A percentile compares a stretch with the other conserved stretches of the same genome.
phyloP scores from a whole-genome alignment of 2,113 vertebrate species.

The Naja naja region DNA sequence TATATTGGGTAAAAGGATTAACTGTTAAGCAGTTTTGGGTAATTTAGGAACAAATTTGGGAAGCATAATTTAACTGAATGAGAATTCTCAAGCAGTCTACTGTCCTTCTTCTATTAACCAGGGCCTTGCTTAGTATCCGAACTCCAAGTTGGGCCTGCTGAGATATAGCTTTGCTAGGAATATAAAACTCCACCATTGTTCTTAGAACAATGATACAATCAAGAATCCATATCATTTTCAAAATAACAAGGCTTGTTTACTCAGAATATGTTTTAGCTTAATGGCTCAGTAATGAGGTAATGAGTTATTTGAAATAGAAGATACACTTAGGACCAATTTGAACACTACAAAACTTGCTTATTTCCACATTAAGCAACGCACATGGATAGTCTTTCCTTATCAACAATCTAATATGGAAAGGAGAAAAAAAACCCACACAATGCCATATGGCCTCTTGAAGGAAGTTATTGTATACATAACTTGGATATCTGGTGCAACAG shows the following conservation, averaged over 20 bases:
- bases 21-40: background rate
- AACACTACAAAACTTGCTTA: background rate
- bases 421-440: background rate
- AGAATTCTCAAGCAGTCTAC: background rate
- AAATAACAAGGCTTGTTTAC: background rate
- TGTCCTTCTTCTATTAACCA: background rate
- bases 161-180: background rate
- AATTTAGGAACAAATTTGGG: background rate
- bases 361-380: background rate
- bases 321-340: background rate
- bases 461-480: background rate
- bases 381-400: background rate
- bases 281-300: background rate
- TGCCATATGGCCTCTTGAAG: background rate
- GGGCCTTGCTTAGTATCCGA: background rate
- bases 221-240: background rate
- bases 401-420: background rate
- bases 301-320: background rate
- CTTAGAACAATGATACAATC: background rate
- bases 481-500: background rate
- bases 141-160: background rate
- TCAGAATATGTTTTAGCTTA: background rate
- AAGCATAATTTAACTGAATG: background rate
- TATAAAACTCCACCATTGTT: background rate
- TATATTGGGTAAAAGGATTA: background rate